These are phyloP conservation scores for Oreohelix idahoensis DNA, from an alignment of 1,140 invertebrate genomes.

Conservation along the genomic window DNA sequence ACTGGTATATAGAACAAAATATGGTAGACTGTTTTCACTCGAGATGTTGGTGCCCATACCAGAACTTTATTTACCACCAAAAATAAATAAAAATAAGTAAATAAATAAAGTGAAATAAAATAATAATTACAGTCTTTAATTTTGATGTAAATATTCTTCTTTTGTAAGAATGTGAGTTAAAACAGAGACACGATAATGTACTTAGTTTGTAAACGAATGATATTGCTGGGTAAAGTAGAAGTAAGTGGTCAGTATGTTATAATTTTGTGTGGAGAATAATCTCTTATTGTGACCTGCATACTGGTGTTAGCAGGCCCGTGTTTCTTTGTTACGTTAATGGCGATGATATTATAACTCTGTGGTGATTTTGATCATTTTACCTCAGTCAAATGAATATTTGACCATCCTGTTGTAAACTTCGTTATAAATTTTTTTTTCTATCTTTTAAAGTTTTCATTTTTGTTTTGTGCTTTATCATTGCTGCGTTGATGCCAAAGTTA, in stretches of 20 bases:
- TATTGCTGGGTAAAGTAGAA: neutral
- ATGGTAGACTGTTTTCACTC: too few species aligned
- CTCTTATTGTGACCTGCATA: neutral
- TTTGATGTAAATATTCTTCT: too few species aligned
- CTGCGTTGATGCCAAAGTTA: neutral
- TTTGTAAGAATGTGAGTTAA: too few species aligned
- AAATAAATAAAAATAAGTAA: too few species aligned
- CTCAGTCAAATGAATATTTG: conserved; percentile 15
- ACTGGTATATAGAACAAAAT: too few species aligned
- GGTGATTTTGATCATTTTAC: conserved; percentile 2
- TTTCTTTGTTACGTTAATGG: conserved; percentile 7
- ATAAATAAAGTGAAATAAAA: too few species aligned
- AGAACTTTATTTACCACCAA: too few species aligned
- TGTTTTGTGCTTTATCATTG: neutral
- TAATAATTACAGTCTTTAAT: too few species aligned
- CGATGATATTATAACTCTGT: neutral
- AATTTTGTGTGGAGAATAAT: neutral
- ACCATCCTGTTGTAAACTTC: neutral
- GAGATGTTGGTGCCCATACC: too few species aligned
- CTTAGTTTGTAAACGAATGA: too few species aligned
- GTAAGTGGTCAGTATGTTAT: neutral
- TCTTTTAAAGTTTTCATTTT: neutral
- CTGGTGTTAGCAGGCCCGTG: neutral
- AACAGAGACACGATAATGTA: too few species aligned
- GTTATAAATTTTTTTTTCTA: neutral